Evolutionary conservation across 2,888 invertebrate species (phyloP).

Genomic region (Microplitis manilae): DNA sequence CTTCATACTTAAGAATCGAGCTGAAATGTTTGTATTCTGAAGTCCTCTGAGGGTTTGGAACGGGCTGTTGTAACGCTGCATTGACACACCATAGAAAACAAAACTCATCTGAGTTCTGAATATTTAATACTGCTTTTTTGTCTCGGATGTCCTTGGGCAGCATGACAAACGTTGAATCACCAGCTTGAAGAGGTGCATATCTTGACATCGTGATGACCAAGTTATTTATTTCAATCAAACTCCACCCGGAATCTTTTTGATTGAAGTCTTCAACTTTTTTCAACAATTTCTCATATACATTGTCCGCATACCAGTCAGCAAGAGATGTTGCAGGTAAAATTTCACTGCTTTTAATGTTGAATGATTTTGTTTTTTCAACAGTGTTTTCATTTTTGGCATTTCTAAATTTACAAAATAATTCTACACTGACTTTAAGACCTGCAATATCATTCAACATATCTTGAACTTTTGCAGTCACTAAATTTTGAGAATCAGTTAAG

Average conservation of each 20-base stretch:
- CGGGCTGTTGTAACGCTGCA: conserved; percentile 40
- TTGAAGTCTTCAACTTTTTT: conserved; percentile 51
- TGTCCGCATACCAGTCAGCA: background rate
- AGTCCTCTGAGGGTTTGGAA: background rate
- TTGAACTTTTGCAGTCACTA: background rate
- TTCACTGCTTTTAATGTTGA: conserved; percentile 49
- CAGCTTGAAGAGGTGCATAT: conserved; percentile 37
- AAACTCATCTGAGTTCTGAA: conserved; percentile 35
- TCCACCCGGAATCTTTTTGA: conserved; percentile 46
- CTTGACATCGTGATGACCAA: conserved; percentile 32
- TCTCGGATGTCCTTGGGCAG: too few relatives aligned
- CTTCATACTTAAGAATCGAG: background rate
- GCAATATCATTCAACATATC: background rate
- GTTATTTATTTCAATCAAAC: conserved; percentile 45
- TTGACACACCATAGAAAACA: conserved; percentile 50
- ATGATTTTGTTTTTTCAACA: conserved; percentile 48
- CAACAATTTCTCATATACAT: conserved; percentile 41
- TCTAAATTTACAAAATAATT: conserved; percentile 31
- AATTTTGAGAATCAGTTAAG: too few relatives aligned
- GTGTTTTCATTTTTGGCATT: conserved; percentile 23
- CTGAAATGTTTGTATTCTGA: background rate
- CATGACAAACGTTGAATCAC: too few relatives aligned
- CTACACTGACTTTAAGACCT: conserved; percentile 34
- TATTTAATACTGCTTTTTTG: too few relatives aligned
- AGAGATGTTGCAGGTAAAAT: conserved; percentile 35